Conservation (phyloP, 2,888 invertebrate genomes). For the Calameuta pallipes region DNA sequence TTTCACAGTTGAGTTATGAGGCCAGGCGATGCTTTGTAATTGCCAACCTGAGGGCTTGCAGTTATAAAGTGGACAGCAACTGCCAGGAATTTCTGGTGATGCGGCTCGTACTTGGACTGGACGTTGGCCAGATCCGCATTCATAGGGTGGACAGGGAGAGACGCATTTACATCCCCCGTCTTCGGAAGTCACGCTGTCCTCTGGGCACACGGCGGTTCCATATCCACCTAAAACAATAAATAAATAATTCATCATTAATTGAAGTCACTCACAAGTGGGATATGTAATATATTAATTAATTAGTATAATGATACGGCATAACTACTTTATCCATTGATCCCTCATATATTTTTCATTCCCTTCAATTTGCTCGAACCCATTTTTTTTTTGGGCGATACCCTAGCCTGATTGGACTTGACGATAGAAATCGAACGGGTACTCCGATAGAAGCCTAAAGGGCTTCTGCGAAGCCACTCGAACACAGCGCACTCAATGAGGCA, state of each 20-base stretch:
- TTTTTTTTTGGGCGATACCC: background rate
- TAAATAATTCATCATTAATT: background rate
- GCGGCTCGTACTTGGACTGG: conserved; percentile 49
- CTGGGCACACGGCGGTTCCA: conserved; percentile 43
- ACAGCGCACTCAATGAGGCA: background rate
- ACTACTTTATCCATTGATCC: background rate
- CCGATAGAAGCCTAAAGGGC: background rate
- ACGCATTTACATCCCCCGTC: conserved; percentile 57
- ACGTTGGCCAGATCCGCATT: conserved; percentile 50
- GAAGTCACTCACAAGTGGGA: background rate
- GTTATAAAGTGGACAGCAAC: conserved; percentile 59
- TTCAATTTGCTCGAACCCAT: background rate
- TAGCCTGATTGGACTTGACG: background rate
- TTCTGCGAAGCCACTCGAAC: background rate
- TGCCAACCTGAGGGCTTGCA: conserved; percentile 53
- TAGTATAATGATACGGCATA: background rate
- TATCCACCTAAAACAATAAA: conserved; percentile 27
- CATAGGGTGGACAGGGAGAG: conserved; percentile 50
- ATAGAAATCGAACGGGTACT: background rate
- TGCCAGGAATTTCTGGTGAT: conserved; percentile 49
- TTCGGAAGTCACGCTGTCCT: conserved; percentile 52
- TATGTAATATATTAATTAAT: background rate
- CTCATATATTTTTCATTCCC: background rate
- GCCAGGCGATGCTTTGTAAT: background rate
- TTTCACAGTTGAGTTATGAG: background rate